Percentiles rank a stretch among this genome's conserved stretches.
Evolutionary conservation across 2,113 vertebrate genomes (phyloP).

Genomic region (Sakesphorus luctuosus): DNA sequence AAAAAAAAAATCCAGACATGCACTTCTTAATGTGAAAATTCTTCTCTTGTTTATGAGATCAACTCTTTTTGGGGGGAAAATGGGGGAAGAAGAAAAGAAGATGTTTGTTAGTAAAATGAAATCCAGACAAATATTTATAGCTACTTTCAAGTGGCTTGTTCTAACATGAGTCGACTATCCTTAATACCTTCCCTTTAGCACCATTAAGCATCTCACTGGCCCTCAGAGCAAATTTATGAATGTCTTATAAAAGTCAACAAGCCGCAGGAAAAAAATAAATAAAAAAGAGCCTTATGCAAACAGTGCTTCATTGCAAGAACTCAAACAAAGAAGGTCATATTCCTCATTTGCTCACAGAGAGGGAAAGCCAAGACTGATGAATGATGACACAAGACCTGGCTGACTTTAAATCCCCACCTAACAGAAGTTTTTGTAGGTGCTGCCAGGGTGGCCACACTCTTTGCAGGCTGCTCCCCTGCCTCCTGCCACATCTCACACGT

Average conservation of each 20-base stretch:
- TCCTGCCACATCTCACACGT: not conserved
- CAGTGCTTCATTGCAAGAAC: constrained; percentile 59
- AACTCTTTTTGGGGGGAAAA: constrained; percentile 31
- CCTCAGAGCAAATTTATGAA: constrained; percentile 74
- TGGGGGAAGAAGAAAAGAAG: constrained; percentile 17
- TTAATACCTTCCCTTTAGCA: constrained; percentile 72
- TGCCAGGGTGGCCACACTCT: constrained; percentile 48
- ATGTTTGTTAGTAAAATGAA: constrained; percentile 69
- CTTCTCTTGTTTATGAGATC: constrained; percentile 78
- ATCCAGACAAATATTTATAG: constrained; percentile 79
- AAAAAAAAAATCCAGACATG: constrained; percentile 72
- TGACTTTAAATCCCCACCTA: constrained; percentile 35
- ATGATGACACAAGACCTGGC: constrained; percentile 46
- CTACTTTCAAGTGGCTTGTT: constrained; percentile 67
- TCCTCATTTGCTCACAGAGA: constrained; percentile 1
- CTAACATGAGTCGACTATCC: constrained; percentile 68
- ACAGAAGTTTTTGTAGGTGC: constrained; percentile 46
- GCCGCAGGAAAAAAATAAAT: constrained; percentile 65
- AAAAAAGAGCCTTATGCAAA: constrained; percentile 63
- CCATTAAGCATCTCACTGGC: constrained; percentile 63
- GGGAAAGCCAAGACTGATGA: constrained; percentile 32
- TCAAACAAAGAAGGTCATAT: constrained; percentile 74
- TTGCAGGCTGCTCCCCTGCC: constrained; percentile 39
- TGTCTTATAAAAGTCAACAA: constrained; percentile 78
- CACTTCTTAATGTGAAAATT: constrained; percentile 78